Percentiles rank a stretch among this genome's conserved stretches.
Conservation (phyloP, 2,888 invertebrate species). For the Oscheius onirici region DNA sequence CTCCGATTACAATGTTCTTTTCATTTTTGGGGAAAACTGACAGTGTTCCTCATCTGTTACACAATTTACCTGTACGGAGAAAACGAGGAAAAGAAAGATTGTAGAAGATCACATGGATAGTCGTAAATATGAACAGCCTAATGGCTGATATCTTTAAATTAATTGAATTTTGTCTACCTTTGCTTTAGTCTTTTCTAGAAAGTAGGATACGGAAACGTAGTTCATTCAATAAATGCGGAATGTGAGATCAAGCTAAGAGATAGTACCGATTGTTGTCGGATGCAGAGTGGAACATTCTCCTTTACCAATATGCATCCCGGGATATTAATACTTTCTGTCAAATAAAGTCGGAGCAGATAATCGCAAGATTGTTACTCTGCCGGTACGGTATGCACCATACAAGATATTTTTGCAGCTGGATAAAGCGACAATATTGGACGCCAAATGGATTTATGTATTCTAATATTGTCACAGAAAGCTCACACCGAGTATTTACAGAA, state of each 20-base stretch:
- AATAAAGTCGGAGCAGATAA: too few species aligned
- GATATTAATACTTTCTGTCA: too few species aligned
- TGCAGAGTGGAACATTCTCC: not conserved
- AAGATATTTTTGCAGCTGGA: too few species aligned
- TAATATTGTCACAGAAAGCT: not conserved
- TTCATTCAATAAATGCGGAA: not conserved
- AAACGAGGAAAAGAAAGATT: not conserved
- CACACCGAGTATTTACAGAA: constrained; percentile 18
- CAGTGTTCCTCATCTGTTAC: too few species aligned
- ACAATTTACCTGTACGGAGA: not conserved
- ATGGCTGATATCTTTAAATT: not conserved
- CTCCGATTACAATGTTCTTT: not conserved
- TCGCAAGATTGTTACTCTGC: too few species aligned
- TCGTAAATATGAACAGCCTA: not conserved
- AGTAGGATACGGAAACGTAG: not conserved
- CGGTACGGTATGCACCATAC: too few species aligned
- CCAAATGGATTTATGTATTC: too few species aligned
- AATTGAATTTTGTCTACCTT: not conserved
- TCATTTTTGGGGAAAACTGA: not conserved
- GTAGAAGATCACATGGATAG: not conserved
- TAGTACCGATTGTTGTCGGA: not conserved
- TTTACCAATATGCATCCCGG: not conserved
- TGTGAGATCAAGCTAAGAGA: too few species aligned
- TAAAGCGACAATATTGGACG: too few species aligned
- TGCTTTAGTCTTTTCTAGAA: not conserved